A percentile compares a stretch with the other conserved stretches of the same genome.
Conservation (phyloP, 1,140 invertebrate genomes). For the Drosophila ironensis region DNA sequence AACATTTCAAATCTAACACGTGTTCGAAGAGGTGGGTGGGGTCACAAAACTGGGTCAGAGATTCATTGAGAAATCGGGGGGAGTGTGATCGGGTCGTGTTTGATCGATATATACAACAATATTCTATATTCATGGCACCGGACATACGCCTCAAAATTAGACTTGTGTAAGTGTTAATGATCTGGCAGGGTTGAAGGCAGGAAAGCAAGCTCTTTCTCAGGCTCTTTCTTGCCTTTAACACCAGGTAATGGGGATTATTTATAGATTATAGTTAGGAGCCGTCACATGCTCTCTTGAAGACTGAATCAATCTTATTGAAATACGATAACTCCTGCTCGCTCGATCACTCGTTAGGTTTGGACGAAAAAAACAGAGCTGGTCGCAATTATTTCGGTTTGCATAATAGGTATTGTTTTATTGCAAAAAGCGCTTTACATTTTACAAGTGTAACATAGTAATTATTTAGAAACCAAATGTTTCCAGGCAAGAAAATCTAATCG, state of each 20-base stretch:
- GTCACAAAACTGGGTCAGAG: background rate
- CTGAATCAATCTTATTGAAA: background rate
- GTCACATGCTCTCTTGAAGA: background rate
- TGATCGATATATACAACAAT: background rate
- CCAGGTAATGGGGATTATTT: background rate
- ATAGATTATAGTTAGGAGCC: background rate
- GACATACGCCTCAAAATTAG: background rate
- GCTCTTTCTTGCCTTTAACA: slow-evolving; percentile 3
- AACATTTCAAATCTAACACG: slow-evolving; percentile 33
- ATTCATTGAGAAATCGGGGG: no score
- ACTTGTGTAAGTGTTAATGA: slow-evolving; percentile 7
- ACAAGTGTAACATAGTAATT: slow-evolving; percentile 59
- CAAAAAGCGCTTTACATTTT: slow-evolving; percentile 82
- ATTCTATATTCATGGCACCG: background rate
- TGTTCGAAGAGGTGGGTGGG: background rate
- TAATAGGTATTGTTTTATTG: slow-evolving; percentile 78
- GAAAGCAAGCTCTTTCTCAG: background rate
- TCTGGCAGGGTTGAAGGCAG: slow-evolving; percentile 18
- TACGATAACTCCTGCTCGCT: background rate
- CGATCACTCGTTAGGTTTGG: slow-evolving; percentile 7
- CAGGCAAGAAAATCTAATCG: slow-evolving; percentile 62
- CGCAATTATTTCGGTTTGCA: slow-evolving; percentile 57
- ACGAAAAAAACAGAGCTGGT: slow-evolving; percentile 68
- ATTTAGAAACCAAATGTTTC: slow-evolving; percentile 60
- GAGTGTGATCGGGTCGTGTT: no score